phyloP scores from a whole-genome alignment of 2,888 invertebrate species.

The Xylocampa areola region DNA sequence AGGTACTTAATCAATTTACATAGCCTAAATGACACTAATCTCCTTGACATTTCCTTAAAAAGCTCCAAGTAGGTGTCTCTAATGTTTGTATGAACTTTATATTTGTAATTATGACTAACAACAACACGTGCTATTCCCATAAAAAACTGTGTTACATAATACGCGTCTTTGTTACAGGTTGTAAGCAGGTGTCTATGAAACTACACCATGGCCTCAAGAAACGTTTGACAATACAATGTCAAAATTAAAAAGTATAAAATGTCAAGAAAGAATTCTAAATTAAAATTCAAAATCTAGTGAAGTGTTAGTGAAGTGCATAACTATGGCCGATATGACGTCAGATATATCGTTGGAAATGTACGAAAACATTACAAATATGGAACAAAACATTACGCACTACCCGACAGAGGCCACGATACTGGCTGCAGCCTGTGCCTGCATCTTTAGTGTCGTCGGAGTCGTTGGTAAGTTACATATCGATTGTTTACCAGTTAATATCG shows the following conservation, averaged over 20 bases:
- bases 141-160: constrained; percentile 54
- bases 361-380: constrained; percentile 70
- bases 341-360: constrained; percentile 58
- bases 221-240: constrained; percentile 39
- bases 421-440: constrained; percentile 94
- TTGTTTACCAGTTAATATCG: constrained; percentile 60
- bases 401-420: constrained; percentile 93
- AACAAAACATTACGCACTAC: constrained; percentile 85
- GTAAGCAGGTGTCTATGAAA: constrained; percentile 37
- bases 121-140: constrained; percentile 54
- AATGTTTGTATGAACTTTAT: constrained; percentile 41
- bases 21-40: constrained; percentile 35
- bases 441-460: constrained; percentile 94
- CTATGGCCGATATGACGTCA: constrained; percentile 51
- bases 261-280: constrained; percentile 69
- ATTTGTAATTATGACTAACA: constrained; percentile 59
- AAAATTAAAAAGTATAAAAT: constrained; percentile 64
- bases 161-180: constrained; percentile 69
- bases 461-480: constrained; percentile 90
- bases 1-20: constrained; percentile 39
- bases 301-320: constrained; percentile 67
- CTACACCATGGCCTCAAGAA: constrained; percentile 38
- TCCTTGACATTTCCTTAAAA: constrained; percentile 62
- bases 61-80: constrained; percentile 34
- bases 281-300: constrained; percentile 60